phyloP scores from a whole-genome alignment of 1,140 invertebrate genomes.

The Drosophila malerkotliana region DNA sequence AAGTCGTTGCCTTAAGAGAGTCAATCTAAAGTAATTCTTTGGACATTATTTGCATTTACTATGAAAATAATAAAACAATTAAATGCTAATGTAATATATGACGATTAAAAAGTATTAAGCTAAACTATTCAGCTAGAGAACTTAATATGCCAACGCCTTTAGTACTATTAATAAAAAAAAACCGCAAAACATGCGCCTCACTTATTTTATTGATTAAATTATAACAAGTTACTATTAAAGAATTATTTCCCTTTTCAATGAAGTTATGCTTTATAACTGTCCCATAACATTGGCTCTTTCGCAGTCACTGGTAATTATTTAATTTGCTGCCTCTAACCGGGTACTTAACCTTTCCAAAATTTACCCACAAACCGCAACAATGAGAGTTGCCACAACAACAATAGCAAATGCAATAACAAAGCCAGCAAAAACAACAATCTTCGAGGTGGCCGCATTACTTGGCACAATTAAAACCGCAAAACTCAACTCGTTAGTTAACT shows the following conservation, averaged over 20 bases:
- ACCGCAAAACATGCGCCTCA: no score
- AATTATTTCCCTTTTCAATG: no score
- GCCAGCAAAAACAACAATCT: conserved; percentile 32
- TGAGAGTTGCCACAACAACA: conserved; percentile 60
- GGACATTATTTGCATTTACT: background rate
- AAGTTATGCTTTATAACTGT: background rate
- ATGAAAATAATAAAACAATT: background rate
- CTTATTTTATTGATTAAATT: no score
- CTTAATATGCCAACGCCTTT: no score
- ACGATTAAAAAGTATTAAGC: no score
- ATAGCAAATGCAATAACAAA: conserved; percentile 12
- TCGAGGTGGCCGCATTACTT: conserved; percentile 68
- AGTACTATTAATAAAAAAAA: no score
- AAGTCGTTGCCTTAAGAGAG: background rate
- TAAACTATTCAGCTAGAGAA: no score
- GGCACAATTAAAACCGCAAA: conserved; percentile 78
- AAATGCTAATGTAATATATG: no score
- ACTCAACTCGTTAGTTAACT: conserved; percentile 48
- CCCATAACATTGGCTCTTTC: conserved; percentile 8
- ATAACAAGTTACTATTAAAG: no score
- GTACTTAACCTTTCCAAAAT: conserved; percentile 69
- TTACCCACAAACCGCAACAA: conserved; percentile 69
- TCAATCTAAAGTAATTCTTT: background rate
- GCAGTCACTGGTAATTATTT: conserved; percentile 60
- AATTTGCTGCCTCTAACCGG: conserved; percentile 65